Percentiles rank a stretch among this genome's conserved stretches.
phyloP scores from a whole-genome alignment of 2,113 vertebrate genomes.

The Progne subis region DNA sequence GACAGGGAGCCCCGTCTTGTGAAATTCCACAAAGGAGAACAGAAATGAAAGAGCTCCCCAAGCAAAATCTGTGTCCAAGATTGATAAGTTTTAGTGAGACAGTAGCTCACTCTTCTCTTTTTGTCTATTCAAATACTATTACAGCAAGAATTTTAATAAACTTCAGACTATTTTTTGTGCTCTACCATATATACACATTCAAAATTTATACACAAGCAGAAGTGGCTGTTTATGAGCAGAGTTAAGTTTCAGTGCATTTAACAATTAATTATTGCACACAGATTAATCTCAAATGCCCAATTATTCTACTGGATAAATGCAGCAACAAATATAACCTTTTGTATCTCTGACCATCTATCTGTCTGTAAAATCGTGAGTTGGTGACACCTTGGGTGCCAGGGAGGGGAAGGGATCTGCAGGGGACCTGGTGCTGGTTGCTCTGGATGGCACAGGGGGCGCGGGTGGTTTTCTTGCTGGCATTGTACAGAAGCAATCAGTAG shows the following conservation, averaged over 20 bases:
- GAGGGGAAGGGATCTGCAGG: slow-evolving; percentile 53
- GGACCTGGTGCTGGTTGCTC: slow-evolving; percentile 60
- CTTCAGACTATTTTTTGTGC: slow-evolving; percentile 51
- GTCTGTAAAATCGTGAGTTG: slow-evolving; percentile 80
- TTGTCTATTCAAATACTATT: slow-evolving; percentile 37
- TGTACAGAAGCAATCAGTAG: slow-evolving; percentile 66
- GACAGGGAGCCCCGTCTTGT: not conserved
- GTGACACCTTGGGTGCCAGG: slow-evolving; percentile 57
- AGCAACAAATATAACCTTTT: slow-evolving; percentile 28
- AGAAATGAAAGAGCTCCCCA: slow-evolving; percentile 26
- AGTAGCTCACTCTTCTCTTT: slow-evolving; percentile 20
- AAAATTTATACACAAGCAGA: slow-evolving; percentile 64
- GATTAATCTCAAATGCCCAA: slow-evolving; percentile 70
- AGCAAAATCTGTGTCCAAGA: slow-evolving; percentile 9
- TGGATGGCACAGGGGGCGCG: slow-evolving; percentile 77
- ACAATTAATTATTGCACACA: slow-evolving; percentile 77
- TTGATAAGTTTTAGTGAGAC: slow-evolving; percentile 7
- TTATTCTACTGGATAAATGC: slow-evolving; percentile 51
- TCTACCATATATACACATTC: slow-evolving; percentile 72
- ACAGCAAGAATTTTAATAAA: slow-evolving; percentile 27
- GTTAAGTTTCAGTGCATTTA: slow-evolving; percentile 70
- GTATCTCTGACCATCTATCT: slow-evolving; percentile 71
- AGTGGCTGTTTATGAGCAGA: slow-evolving; percentile 65
- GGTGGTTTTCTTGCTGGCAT: slow-evolving; percentile 77
- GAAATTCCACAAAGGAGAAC: slow-evolving; percentile 11